phyloP scores from a whole-genome alignment of 2,797 vertebrate species.

The Pseudocheirus occidentalis region DNA sequence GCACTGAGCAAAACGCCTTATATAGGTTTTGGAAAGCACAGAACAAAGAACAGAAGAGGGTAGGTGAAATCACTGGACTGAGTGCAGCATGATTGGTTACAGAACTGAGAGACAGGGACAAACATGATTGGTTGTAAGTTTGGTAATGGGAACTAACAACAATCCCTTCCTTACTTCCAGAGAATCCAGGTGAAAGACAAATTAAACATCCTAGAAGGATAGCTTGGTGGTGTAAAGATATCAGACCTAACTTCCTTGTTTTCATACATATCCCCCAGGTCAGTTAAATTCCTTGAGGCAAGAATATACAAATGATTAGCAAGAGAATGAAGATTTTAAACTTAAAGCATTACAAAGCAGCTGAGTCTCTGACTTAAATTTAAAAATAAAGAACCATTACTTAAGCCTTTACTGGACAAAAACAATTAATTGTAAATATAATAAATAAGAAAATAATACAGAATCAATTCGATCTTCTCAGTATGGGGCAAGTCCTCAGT shows the following conservation, averaged over 20 bases:
- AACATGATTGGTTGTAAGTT: neutral
- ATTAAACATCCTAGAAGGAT: neutral
- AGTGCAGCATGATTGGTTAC: neutral
- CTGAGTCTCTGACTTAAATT: neutral
- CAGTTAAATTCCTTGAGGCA: neutral
- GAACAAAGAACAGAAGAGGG: neutral
- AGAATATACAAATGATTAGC: neutral
- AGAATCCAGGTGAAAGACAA: neutral
- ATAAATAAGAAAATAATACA: neutral
- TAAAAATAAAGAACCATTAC: neutral
- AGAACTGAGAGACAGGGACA: neutral
- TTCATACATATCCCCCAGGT: neutral
- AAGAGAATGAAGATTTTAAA: neutral
- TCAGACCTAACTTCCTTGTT: neutral
- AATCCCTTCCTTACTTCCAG: neutral
- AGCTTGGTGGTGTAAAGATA: neutral
- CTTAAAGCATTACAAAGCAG: neutral
- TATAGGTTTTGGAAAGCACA: neutral
- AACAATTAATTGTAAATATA: neutral
- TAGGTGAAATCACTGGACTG: neutral
- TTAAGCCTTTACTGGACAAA: neutral
- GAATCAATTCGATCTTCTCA: no score
- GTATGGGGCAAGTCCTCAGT: no score
- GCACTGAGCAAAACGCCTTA: neutral
- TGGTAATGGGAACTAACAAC: no score